phyloP scores from a whole-genome alignment of 2,888 invertebrate species.

The Apamea monoglypha region DNA sequence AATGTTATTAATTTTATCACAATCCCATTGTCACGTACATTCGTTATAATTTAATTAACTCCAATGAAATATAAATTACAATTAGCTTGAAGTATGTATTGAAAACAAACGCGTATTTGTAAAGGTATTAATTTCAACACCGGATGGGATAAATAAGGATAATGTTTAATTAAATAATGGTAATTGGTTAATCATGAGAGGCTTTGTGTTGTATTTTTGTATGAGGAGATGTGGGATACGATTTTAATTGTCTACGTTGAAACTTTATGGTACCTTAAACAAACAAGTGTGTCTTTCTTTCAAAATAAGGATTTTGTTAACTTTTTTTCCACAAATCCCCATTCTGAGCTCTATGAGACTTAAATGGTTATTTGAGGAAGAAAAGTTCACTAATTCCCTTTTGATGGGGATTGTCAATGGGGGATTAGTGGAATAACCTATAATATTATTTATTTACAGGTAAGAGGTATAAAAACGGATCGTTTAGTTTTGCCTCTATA shows the following conservation, averaged over 20 bases:
- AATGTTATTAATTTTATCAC: slow-evolving; percentile 66
- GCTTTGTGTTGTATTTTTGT: not conserved
- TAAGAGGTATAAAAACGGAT: not conserved
- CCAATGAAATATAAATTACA: slow-evolving; percentile 50
- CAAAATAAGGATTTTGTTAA: not conserved
- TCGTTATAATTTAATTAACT: slow-evolving; percentile 65
- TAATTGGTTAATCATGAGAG: slow-evolving; percentile 3
- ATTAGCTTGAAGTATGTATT: slow-evolving; percentile 48
- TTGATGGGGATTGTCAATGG: not conserved
- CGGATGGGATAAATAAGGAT: slow-evolving; percentile 6
- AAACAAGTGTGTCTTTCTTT: not conserved
- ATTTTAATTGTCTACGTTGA: not conserved
- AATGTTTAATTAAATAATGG: slow-evolving; percentile 28
- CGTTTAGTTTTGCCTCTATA: not conserved
- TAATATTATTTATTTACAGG: not conserved
- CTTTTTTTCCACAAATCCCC: not conserved
- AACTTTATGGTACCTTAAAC: not conserved
- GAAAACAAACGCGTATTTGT: slow-evolving; percentile 52
- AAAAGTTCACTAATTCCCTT: not conserved
- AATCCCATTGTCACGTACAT: slow-evolving; percentile 60
- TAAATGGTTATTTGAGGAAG: not conserved
- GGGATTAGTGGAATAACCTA: not conserved
- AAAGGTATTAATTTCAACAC: slow-evolving; percentile 45
- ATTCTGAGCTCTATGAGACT: not conserved
- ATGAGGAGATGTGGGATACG: not conserved